A percentile compares a stretch with the other conserved stretches of the same genome.
phyloP scores from a whole-genome alignment of 2,113 vertebrate genomes.

The Oncorhynchus gorbuscha region DNA sequence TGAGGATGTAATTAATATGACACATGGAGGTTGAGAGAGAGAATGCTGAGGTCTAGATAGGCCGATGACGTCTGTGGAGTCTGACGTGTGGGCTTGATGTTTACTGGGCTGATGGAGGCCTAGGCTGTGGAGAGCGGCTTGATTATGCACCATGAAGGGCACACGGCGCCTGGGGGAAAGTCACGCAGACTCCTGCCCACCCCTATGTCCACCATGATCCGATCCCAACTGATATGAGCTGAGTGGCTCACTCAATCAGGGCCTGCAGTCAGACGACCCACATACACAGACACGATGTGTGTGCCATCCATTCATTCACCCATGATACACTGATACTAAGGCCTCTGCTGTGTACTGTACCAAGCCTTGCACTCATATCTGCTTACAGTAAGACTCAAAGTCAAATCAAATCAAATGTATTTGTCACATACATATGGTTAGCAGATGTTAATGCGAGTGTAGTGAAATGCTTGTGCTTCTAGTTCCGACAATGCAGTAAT shows the following conservation, averaged over 20 bases:
- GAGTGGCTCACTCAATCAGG: slow-evolving; percentile 2
- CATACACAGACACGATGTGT: neutral
- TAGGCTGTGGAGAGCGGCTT: neutral
- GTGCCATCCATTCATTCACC: neutral
- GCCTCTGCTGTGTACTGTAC: too few species aligned
- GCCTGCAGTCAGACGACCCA: slow-evolving; percentile 2
- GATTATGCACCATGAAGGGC: neutral
- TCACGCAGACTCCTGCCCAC: neutral
- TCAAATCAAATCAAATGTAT: too few species aligned
- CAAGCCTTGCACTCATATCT: neutral
- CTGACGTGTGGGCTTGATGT: neutral
- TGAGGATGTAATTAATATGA: neutral
- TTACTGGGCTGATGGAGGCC: neutral
- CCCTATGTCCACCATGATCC: neutral
- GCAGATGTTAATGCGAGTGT: too few species aligned
- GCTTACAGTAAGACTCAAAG: neutral
- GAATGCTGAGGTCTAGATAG: neutral
- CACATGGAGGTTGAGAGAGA: neutral
- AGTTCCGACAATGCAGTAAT: too few species aligned
- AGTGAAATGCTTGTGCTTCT: too few species aligned
- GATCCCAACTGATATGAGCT: neutral
- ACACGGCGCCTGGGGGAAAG: neutral
- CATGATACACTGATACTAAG: too few species aligned
- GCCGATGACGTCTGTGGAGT: neutral
- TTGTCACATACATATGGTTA: too few species aligned